A percentile compares a stretch with the other conserved stretches of the same genome.
phyloP scores from a whole-genome alignment of 2,113 vertebrate genomes.

The Hypocryptadius cinnamomeus region DNA sequence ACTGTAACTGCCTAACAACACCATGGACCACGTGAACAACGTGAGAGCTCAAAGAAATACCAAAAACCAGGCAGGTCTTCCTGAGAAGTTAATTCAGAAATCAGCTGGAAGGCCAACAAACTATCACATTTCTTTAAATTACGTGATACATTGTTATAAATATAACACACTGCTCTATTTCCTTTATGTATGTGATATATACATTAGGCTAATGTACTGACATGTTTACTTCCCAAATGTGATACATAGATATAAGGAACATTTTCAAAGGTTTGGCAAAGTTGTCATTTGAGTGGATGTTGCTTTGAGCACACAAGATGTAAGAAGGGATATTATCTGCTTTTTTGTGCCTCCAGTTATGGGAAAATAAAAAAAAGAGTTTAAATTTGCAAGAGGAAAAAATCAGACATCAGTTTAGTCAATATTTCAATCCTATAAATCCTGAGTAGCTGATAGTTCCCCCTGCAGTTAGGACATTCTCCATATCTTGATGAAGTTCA shows the following conservation, averaged over 20 bases:
- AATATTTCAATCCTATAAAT: background rate
- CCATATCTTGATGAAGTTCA: background rate
- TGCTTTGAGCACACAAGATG: background rate
- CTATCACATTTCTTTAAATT: background rate
- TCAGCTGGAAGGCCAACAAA: background rate
- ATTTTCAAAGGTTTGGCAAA: background rate
- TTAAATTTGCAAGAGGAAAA: background rate
- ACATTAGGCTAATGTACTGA: background rate
- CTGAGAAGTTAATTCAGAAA: background rate
- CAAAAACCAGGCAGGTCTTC: background rate
- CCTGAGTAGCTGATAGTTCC: background rate
- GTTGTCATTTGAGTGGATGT: background rate
- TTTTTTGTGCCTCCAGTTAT: background rate
- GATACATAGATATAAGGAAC: background rate
- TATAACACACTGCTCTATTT: background rate
- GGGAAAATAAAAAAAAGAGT: background rate
- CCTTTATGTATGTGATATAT: background rate
- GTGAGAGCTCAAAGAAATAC: fast-evolving
- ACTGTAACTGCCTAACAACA: background rate
- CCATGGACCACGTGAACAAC: fast-evolving
- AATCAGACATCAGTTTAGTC: background rate
- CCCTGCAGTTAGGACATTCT: background rate
- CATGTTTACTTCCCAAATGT: background rate
- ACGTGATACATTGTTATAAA: background rate
- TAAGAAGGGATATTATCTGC: background rate